Percentiles rank a stretch among this genome's conserved stretches.
These are phyloP conservation scores for Lampropteryx suffumata DNA, from an alignment of 2,888 invertebrate genomes.

Conservation along the genomic window DNA sequence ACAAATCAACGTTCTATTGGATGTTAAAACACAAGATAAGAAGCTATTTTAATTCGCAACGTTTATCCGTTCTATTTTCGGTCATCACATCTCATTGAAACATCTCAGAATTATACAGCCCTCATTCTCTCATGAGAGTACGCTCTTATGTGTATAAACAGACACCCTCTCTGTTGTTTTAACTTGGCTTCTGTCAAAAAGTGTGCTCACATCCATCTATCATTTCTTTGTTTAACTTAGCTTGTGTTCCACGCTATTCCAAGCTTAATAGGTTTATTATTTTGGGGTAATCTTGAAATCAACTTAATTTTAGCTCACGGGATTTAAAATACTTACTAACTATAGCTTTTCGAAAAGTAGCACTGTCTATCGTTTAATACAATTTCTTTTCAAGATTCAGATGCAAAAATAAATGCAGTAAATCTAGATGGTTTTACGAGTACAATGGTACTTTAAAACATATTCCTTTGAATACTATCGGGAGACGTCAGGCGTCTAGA, in stretches of 20 bases:
- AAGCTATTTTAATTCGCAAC: background rate
- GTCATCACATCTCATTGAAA: constrained; percentile 7
- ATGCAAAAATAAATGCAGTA: too few species aligned
- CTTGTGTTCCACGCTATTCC: constrained; percentile 8
- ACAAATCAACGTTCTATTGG: too few species aligned
- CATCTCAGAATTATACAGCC: constrained; percentile 3
- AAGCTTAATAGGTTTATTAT: background rate
- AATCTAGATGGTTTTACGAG: background rate
- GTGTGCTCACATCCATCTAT: constrained; percentile 22
- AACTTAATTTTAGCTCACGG: background rate
- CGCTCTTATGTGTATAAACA: constrained; percentile 31
- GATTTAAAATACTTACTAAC: too few species aligned
- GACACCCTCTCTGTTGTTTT: constrained; percentile 25
- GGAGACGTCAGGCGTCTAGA: constrained; percentile 65
- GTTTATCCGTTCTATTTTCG: constrained; percentile 10
- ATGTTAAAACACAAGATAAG: background rate
- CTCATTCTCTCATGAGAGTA: constrained; percentile 19
- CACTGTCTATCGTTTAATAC: too few species aligned
- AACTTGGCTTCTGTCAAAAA: constrained; percentile 27
- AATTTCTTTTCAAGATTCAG: too few species aligned
- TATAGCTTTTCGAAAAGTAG: too few species aligned
- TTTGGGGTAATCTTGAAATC: background rate
- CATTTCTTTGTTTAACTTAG: constrained; percentile 26
- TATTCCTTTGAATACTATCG: constrained; percentile 56
- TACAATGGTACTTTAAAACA: constrained; percentile 63